Conservation (phyloP, 2,888 invertebrate species). For the Pegoplata infirma region DNA sequence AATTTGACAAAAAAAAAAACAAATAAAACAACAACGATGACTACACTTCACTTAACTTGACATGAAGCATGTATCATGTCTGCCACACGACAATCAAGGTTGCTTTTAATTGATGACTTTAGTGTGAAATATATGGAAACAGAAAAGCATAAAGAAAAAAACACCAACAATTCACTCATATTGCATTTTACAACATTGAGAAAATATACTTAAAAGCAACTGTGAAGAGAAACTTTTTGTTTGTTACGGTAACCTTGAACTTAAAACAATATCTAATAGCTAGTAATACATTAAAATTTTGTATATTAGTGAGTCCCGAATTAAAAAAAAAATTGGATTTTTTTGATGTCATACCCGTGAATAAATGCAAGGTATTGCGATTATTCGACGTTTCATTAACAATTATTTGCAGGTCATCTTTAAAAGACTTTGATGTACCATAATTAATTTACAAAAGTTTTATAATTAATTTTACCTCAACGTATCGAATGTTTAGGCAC, state of each 20-base stretch:
- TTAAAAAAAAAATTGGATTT: too few species aligned
- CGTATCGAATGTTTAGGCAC: too few species aligned
- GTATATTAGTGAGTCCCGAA: too few species aligned
- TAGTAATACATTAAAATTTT: background rate
- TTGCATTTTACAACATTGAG: constrained; percentile 1
- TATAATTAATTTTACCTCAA: too few species aligned
- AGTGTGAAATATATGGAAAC: constrained; percentile 43
- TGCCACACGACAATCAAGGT: constrained; percentile 63
- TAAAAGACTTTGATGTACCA: too few species aligned
- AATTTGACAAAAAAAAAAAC: constrained; percentile 34
- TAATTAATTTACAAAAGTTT: too few species aligned
- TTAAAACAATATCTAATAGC: constrained; percentile 12
- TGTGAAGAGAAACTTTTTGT: constrained; percentile 53
- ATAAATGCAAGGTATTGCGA: too few species aligned
- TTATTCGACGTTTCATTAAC: too few species aligned
- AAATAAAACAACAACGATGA: constrained; percentile 22
- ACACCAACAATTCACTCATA: background rate
- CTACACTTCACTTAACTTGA: constrained; percentile 56
- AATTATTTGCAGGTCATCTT: too few species aligned
- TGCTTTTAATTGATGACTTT: constrained; percentile 56
- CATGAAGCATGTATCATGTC: constrained; percentile 58
- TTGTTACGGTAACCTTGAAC: constrained; percentile 44
- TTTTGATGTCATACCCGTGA: too few species aligned
- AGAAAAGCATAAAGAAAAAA: background rate
- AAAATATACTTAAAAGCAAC: constrained; percentile 9